Evolutionary conservation across 1,140 invertebrate genomes (phyloP), one percentile per base, ranked within the genome.

Genomic region (Steinernema feltiae): DNA sequence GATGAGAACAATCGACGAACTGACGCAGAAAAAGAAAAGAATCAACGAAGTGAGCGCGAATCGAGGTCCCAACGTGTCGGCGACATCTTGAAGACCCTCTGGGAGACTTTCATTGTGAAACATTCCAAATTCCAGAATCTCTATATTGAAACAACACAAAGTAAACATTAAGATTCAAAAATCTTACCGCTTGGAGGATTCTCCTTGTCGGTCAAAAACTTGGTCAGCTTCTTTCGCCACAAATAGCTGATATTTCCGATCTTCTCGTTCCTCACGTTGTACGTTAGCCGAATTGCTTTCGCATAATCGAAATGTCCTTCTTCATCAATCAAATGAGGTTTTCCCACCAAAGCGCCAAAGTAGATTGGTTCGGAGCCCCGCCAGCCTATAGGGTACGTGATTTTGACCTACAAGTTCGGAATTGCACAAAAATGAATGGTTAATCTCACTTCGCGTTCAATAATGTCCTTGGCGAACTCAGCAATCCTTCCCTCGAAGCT

Each of bases 311-410:
- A 85, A 71, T 85, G 84, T 0, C 84, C 84, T 48, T 84, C 79
- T 18, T 77, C 78, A 71, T 85, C 84, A n/a, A 48, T 81, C 17
- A 86, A 30, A 75, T 85, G 80, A n/a, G 83, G 83, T 24, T 72
- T 79, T 17, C 85, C 85, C 27, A 85, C 85, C 1, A 85, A 75
- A 1, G 84, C 81, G 18, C 83, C 84, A 70, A 85, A 85, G 72
- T 86, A 85, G 73, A 85, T 85, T n/a, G 84, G 85, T 48, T 85
- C 84, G n/a, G 83, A 82, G 41, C 84, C 84, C n/a, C 84, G 77
- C 84, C 84, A 85, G 7, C 84, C 84, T 53, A 85, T 86, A 15
- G 84, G 84, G 70, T 85, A 85, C 1, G 84, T 85, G 18, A 85
- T 82, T 76, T 86, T 84, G n/a, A 85, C 80, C 84, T 85, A 70